Evolutionary conservation across 2,797 vertebrate species (phyloP).

Genomic region (Danio kyathit): DNA sequence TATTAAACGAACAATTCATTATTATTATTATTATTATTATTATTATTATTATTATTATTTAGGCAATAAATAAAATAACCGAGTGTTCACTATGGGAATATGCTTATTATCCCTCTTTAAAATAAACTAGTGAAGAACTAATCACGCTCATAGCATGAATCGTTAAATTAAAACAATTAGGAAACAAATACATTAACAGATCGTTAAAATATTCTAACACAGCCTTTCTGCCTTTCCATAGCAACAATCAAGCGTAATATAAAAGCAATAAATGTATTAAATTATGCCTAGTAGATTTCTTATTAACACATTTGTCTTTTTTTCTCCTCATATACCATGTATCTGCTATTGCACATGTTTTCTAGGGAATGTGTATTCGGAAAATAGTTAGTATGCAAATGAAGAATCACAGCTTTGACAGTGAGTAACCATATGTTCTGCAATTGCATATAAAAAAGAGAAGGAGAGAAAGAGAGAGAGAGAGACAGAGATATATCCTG

Average conservation of each 20-base stretch:
- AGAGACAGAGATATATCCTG: conserved; percentile 76
- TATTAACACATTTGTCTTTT: conserved; percentile 46
- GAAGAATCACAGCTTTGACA: conserved; percentile 89
- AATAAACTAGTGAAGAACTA: neutral
- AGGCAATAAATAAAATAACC: neutral
- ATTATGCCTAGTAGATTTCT: conserved; percentile 24
- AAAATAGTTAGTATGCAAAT: conserved; percentile 82
- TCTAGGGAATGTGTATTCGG: conserved; percentile 32
- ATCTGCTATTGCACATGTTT: conserved; percentile 47
- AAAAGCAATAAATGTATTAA: conserved; percentile 23
- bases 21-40: too few species aligned
- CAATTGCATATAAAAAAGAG: conserved; percentile 86
- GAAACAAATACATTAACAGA: neutral
- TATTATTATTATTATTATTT: too few species aligned
- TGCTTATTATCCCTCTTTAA: neutral
- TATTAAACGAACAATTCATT: neutral
- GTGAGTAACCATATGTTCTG: conserved; percentile 91
- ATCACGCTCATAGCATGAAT: neutral
- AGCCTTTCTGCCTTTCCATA: neutral
- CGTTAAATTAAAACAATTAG: neutral
- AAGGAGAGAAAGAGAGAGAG: conserved; percentile 70
- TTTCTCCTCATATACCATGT: neutral
- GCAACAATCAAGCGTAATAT: conserved; percentile 9
- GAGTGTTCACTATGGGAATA: neutral
- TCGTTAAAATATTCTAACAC: neutral